Conservation (phyloP, 2,888 invertebrate genomes). For the Ptychoptera albimana region DNA sequence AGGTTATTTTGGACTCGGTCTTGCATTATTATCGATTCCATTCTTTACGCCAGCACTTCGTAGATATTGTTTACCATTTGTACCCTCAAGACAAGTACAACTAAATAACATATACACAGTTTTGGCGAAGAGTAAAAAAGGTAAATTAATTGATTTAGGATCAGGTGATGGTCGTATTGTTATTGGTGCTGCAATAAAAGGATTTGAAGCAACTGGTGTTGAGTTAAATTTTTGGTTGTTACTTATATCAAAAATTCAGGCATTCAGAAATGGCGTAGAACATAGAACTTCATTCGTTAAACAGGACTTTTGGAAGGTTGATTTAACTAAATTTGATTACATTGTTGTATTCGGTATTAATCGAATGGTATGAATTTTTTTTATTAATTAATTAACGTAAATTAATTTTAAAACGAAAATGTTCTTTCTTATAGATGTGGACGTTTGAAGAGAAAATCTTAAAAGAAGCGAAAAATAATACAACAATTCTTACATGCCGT, state of each 20-base stretch:
- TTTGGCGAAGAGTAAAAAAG: constrained; percentile 30
- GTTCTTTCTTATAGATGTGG: constrained; percentile 43
- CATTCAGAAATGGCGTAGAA: constrained; percentile 37
- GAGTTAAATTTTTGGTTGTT: constrained; percentile 88
- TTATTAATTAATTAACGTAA: background rate
- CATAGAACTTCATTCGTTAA: constrained; percentile 44
- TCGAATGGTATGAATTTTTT: constrained; percentile 52
- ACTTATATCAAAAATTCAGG: constrained; percentile 53
- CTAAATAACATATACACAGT: constrained; percentile 61
- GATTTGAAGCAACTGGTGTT: constrained; percentile 52
- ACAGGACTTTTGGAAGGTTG: constrained; percentile 68
- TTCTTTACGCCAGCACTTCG: constrained; percentile 83
- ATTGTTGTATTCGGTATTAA: constrained; percentile 90
- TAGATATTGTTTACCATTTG: constrained; percentile 77
- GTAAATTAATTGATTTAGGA: constrained; percentile 72
- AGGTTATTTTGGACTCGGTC: constrained; percentile 52
- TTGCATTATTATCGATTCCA: constrained; percentile 58
- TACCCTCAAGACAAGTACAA: constrained; percentile 83
- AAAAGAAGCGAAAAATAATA: constrained; percentile 44
- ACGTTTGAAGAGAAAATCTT: constrained; percentile 63
- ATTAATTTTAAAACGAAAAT: background rate
- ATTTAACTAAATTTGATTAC: constrained; percentile 59
- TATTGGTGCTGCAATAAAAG: constrained; percentile 44
- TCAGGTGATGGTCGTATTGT: constrained; percentile 98
- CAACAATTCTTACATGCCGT: constrained; percentile 68